phyloP scores from a whole-genome alignment of 2,888 invertebrate genomes.

The Cynaeus angustus region DNA sequence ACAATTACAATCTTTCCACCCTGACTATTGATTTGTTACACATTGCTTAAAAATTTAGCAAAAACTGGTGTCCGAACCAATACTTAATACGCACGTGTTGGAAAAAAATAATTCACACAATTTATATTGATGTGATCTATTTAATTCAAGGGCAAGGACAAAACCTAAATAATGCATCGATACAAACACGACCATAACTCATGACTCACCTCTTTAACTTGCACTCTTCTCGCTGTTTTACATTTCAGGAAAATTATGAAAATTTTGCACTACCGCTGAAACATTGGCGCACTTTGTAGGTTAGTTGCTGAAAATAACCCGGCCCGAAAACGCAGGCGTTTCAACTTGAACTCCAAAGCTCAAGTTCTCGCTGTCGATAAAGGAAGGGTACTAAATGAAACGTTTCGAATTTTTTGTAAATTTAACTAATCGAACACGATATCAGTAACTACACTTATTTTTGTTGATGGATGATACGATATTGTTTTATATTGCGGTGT shows the following conservation, averaged over 20 bases:
- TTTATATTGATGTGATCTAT: constrained; percentile 2
- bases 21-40: too few species aligned
- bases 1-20: too few species aligned
- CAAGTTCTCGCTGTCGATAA: not conserved
- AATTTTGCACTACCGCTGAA: constrained; percentile 16
- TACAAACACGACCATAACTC: not conserved
- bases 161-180: not conserved
- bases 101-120: not conserved
- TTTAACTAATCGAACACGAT: too few species aligned
- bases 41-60: too few species aligned
- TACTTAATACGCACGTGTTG: not conserved
- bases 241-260: constrained; percentile 1
- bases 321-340: constrained; percentile 35
- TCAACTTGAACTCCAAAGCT: constrained; percentile 1
- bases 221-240: not conserved
- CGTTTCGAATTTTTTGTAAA: too few species aligned
- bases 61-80: too few species aligned
- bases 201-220: constrained; percentile 4
- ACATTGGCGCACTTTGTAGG: constrained; percentile 13
- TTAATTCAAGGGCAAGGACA: constrained; percentile 9
- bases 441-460: too few species aligned
- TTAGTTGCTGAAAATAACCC: constrained; percentile 14
- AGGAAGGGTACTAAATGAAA: not conserved
- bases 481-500: too few species aligned
- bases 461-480: too few species aligned